Evolutionary conservation across 2,113 vertebrate species (phyloP), one percentile per base, ranked within the genome.

Genomic region (Hemiprocne comata): DNA sequence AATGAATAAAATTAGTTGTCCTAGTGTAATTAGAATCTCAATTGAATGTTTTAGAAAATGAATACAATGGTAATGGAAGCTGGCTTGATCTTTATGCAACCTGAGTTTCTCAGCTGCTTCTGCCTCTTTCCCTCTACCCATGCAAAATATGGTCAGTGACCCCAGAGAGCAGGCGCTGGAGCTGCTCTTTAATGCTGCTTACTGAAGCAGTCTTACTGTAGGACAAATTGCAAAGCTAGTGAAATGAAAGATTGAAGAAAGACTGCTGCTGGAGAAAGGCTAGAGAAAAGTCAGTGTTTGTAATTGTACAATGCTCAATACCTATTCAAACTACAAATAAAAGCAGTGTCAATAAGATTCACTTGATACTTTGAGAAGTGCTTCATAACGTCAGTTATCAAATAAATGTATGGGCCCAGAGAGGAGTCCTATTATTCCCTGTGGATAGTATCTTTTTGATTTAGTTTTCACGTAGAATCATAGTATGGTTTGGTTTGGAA

Each of bases 1-100:
- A 97, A 97, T 97, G 90, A 97, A 95, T 73, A 96, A 97, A 97
- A 97, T 95, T 94, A 72, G 83, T 96, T 97, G 90, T 96, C 23
- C 88, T 97, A 93, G 72, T 89, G 81, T 94, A 97, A 96, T 97
- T 97, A 96, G 84, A 89, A 85, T 94, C 75, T 90, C 71, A 97
- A 61, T 72, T 96, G 88, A 95, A 91, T 80, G 36, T 28, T 72
- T 90, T 95, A 93, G 70, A 65, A 95, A 97, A 96, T 93, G 58
- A 97, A 94, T 90, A 91, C 54, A 53, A 64, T 65, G 31, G 70
- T 87, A 94, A 96, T 88, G 94, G 61, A 36, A 19, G 66, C 74
- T 95, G 87, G 50, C 64, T 95, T 93, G 81, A 85, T 95, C 88
- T 93, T 97, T 86, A 61, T 96, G 60, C 58, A 93, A n/a, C 74